These are phyloP conservation scores for Hyppa rectilinea DNA, from an alignment of 2,888 invertebrate genomes.

Conservation along the genomic window DNA sequence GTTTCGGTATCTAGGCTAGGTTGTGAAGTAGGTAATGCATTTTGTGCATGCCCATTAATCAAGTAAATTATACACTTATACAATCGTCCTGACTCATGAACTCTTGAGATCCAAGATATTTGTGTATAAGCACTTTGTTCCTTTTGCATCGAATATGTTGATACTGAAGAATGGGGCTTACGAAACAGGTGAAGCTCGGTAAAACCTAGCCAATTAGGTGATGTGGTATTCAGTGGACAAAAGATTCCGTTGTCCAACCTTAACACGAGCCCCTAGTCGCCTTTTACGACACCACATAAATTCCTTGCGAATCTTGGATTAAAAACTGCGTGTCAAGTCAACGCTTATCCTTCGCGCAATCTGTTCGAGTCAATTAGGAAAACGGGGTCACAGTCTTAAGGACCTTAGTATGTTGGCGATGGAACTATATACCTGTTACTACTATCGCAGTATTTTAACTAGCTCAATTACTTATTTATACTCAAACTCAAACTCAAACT, in stretches of 20 bases:
- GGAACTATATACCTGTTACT: constrained; percentile 30
- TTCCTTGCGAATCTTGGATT: constrained; percentile 16
- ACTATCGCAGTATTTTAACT: constrained; percentile 14
- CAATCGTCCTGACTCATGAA: not conserved
- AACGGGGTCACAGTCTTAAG: constrained; percentile 48
- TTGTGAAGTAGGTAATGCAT: not conserved
- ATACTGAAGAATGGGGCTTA: not conserved
- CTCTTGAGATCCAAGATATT: constrained; percentile 1
- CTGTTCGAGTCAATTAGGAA: constrained; percentile 44
- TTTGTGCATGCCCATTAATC: constrained; percentile 2
- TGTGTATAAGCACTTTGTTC: not conserved
- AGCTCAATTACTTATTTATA: constrained; percentile 20
- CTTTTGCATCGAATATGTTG: not conserved
- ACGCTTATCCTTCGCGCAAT: constrained; percentile 44
- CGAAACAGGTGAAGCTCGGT: not conserved
- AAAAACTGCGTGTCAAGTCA: constrained; percentile 35
- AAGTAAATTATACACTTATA: not conserved
- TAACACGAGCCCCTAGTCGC: not conserved
- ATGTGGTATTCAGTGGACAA: constrained; percentile 6
- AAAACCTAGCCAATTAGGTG: not conserved
- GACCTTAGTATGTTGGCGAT: constrained; percentile 44
- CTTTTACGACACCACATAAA: not conserved
- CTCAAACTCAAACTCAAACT: too few relatives aligned
- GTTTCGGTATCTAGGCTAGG: not conserved
- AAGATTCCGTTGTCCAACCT: not conserved